Conservation (phyloP, 92 coral and sea anemone genomes). For the Paragorgia papillata region DNA sequence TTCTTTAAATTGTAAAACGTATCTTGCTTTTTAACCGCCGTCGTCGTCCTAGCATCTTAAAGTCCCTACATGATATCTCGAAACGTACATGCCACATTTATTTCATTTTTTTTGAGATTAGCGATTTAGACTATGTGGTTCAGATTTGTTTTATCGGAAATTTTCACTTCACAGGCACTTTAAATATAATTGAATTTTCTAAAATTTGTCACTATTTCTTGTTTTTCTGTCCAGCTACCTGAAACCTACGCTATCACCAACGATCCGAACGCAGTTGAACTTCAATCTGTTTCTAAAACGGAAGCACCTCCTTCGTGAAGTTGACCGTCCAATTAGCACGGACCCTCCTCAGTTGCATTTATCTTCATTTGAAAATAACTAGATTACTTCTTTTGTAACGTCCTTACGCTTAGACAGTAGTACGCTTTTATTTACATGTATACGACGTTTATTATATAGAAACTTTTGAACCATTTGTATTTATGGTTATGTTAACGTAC, state of each 20-base stretch:
- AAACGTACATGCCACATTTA: too few relatives aligned
- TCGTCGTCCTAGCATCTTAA: too few relatives aligned
- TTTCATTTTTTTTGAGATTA: too few relatives aligned
- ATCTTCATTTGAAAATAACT: constrained; percentile 22
- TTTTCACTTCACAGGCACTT: neutral
- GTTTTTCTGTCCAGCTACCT: constrained; percentile 33
- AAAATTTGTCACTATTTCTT: neutral
- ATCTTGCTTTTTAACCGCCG: too few relatives aligned
- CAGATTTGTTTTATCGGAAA: neutral
- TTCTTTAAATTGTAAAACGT: too few relatives aligned
- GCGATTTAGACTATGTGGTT: neutral
- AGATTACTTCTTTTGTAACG: too few relatives aligned
- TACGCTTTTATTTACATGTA: too few relatives aligned
- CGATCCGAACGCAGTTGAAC: neutral
- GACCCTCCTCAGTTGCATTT: constrained; percentile 25
- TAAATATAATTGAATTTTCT: neutral
- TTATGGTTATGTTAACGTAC: too few relatives aligned
- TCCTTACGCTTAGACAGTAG: too few relatives aligned
- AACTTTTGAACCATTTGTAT: too few relatives aligned
- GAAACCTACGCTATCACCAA: constrained; percentile 1
- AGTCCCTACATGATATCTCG: too few relatives aligned
- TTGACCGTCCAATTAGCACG: neutral
- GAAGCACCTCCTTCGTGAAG: constrained; percentile 6
- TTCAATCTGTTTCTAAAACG: constrained; percentile 6
- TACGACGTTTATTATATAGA: too few relatives aligned